A percentile compares a stretch with the other conserved stretches of the same genome.
These are phyloP conservation scores for Hermodice carunculata DNA, from an alignment of 2,888 invertebrate species.

Conservation along the genomic window DNA sequence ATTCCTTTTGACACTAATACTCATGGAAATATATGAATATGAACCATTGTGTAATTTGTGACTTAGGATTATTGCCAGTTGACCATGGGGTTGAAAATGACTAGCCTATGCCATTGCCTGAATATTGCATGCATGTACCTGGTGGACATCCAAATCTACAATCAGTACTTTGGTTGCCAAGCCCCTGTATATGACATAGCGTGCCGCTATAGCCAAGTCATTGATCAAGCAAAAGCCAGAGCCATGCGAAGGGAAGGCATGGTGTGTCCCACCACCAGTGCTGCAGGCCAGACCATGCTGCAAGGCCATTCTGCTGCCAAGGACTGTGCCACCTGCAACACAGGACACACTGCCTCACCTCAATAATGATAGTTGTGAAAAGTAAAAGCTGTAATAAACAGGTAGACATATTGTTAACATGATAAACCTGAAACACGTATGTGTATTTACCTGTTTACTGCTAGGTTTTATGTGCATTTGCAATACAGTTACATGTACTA, in stretches of 20 bases:
- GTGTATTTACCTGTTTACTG: no score
- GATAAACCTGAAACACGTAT: no score
- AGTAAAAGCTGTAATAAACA: not conserved
- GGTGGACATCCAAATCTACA: conserved; percentile 66
- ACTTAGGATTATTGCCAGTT: no score
- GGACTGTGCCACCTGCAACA: conserved; percentile 57
- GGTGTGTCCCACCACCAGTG: conserved; percentile 65
- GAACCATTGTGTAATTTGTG: no score
- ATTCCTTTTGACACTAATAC: no score
- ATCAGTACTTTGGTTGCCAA: conserved; percentile 52
- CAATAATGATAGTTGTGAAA: no score
- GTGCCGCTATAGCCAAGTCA: conserved; percentile 60
- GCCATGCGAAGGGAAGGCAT: conserved; percentile 59
- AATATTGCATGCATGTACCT: conserved; percentile 44
- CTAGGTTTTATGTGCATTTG: no score
- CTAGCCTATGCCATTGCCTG: no score
- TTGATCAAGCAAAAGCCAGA: conserved; percentile 64
- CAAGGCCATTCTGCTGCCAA: conserved; percentile 49
- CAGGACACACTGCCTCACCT: no score
- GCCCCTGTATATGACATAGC: conserved; percentile 35
- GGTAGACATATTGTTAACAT: not conserved
- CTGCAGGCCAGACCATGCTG: conserved; percentile 60
- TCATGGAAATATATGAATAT: no score
- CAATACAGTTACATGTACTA: no score
- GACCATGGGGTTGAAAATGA: no score